Base-by-base conservation (phyloP, 1,140 invertebrate genomes). In the Stenopsyche tienmushanensis region DNA sequence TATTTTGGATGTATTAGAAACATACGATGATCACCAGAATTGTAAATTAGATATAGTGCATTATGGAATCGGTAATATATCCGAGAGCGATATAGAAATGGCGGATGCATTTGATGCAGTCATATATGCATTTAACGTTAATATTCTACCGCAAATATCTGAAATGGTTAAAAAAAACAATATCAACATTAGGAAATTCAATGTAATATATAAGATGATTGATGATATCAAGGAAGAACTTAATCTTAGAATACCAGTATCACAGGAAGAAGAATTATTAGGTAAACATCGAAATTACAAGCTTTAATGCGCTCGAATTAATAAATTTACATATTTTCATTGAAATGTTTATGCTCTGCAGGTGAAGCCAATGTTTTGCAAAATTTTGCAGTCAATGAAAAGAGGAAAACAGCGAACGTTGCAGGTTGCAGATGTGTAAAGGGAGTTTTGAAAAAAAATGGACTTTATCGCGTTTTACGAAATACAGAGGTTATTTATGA, bases 151-250 rank as follows among this genome's bases (percentile, higher is more conserved):
- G 1, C 76, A 74, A 7, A 10, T 79, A 3, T 50, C 71, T 0
- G 67, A 70, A 0, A 58, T 83, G 3, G 85, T 87, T 0, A 80
- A 81, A 60, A 73, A 77, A 5, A 80, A 80, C 17, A 76, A 82
- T 10, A 81, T 96, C 13, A 45, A 72, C 1, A 80, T 97, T 45
- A 86, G 85, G 71, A 70, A 81, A 34, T 86, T 87, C 75, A 96
- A 96, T 77, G 85, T 98, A 8, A 97, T 98, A 68, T 98, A 98
- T 77, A 89, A 90, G 71, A 78, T 98, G 41, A 85, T 98, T 8
- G 94, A 97, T 74, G 89, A 95, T 78, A 72, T 98, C 0, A 93
- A 93, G 74, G 80, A 85, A 52, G 88, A 94, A 77, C 85, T 98
- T 17, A 89, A 83, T 70, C 79, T 75, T n/a, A 80, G 83, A 72